A percentile compares a stretch with the other conserved stretches of the same genome.
phyloP scores from a whole-genome alignment of 2,888 invertebrate genomes.

The Cheilosia soror region DNA sequence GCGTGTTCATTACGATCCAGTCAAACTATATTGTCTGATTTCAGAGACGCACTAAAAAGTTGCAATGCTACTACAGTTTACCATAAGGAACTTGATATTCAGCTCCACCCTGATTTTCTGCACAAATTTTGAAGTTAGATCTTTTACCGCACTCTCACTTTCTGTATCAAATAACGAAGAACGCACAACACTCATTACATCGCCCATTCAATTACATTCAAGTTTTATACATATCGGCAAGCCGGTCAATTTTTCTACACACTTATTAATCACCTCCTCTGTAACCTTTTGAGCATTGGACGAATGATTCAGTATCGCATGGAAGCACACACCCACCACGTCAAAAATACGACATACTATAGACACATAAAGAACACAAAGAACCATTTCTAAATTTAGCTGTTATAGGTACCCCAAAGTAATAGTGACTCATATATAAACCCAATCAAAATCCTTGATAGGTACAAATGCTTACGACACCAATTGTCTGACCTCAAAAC shows the following conservation, averaged over 20 bases:
- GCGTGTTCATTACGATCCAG: no score
- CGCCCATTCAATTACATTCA: background rate
- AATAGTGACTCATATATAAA: slow-evolving; percentile 16
- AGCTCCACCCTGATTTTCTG: no score
- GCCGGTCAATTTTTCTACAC: background rate
- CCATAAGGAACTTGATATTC: no score
- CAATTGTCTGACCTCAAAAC: slow-evolving; percentile 31
- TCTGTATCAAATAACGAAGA: no score
- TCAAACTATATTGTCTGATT: no score
- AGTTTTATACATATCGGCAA: background rate
- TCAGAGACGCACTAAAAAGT: no score
- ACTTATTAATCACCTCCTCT: background rate
- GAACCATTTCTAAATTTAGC: slow-evolving; percentile 5
- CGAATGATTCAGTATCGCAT: slow-evolving; percentile 19
- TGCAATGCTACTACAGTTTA: no score
- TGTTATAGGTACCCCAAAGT: slow-evolving; percentile 11
- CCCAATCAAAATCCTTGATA: background rate
- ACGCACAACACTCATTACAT: background rate
- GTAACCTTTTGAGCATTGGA: background rate
- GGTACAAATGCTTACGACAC: slow-evolving; percentile 7
- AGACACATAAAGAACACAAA: no score
- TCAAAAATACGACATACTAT: background rate
- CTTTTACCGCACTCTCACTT: no score
- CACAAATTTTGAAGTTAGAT: no score
- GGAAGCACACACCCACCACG: slow-evolving; percentile 1